phyloP scores from a whole-genome alignment of 1,140 invertebrate genomes.

The Scaptomyza hsui region DNA sequence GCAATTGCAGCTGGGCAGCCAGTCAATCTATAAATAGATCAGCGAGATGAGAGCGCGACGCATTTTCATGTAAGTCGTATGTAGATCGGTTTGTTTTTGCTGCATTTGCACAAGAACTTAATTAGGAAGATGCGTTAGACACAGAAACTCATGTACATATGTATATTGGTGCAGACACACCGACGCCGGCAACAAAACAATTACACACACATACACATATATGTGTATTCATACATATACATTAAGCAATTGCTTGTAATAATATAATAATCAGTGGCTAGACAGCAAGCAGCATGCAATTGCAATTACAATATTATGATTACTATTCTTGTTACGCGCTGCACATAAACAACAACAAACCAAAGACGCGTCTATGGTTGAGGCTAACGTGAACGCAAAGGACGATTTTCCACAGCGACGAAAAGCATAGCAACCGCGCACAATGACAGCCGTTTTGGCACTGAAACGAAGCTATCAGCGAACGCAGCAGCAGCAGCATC shows the following conservation, averaged over 20 bases:
- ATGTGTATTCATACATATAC: conserved; percentile 7
- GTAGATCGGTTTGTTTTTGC: conserved; percentile 51
- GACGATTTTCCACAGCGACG: conserved; percentile 6
- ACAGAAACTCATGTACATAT: conserved; percentile 3
- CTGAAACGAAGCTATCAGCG: conserved; percentile 43
- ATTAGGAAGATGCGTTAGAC: conserved; percentile 46
- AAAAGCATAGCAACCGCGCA: conserved; percentile 32
- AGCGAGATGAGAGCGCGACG: conserved; percentile 37
- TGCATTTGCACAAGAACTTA: conserved; percentile 60
- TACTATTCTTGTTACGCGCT: conserved; percentile 23
- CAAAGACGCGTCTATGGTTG: conserved; percentile 22
- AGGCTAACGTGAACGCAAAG: conserved; percentile 7
- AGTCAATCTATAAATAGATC: conserved; percentile 69
- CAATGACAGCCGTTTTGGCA: conserved; percentile 52
- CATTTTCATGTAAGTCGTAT: conserved; percentile 53
- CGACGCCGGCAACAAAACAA: conserved; percentile 37
- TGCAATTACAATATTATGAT: conserved; percentile 49
- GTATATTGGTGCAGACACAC: conserved; percentile 47
- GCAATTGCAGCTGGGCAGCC: conserved; percentile 26
- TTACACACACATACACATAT: conserved; percentile 9
- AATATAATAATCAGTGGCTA: conserved; percentile 36
- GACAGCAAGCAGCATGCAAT: conserved; percentile 20
- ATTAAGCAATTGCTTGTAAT: conserved; percentile 39
- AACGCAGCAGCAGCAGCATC: conserved; percentile 40
- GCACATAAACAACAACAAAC: conserved; percentile 37